Percentiles rank a stretch among this genome's conserved stretches.
These are phyloP conservation scores for Xylota segnis DNA, from an alignment of 2,888 invertebrate genomes.

Conservation along the genomic window DNA sequence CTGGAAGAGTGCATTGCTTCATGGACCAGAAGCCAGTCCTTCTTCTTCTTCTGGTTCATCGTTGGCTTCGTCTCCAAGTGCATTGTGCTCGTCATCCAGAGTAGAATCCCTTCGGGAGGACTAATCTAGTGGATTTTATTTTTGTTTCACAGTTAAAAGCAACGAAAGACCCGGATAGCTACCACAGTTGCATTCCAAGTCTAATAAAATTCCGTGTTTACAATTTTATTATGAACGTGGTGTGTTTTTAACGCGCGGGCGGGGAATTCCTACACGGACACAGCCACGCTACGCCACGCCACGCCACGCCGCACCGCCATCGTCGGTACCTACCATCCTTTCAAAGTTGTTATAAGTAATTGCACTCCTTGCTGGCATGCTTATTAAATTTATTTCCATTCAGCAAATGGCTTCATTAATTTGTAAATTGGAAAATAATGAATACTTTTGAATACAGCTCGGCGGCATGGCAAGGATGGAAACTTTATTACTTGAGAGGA, in stretches of 20 bases:
- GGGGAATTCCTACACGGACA: constrained; percentile 9
- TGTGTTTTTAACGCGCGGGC: constrained; percentile 47
- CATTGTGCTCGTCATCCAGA: constrained; percentile 43
- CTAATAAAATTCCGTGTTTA: constrained; percentile 82
- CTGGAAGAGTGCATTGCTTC: constrained; percentile 63
- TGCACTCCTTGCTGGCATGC: constrained; percentile 45
- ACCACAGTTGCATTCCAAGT: constrained; percentile 33
- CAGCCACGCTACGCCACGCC: too few species aligned
- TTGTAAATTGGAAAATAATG: constrained; percentile 72
- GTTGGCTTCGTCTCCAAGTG: constrained; percentile 4
- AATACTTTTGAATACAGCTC: constrained; percentile 54
- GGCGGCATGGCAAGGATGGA: constrained; percentile 1
- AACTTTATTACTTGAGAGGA: constrained; percentile 39
- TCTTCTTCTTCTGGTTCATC: constrained; percentile 32
- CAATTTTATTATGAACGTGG: constrained; percentile 81
- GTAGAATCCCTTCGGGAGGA: constrained; percentile 63
- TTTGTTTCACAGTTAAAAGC: constrained; percentile 50
- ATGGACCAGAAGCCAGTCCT: constrained; percentile 62
- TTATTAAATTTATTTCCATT: constrained; percentile 74
- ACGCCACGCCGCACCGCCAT: too few species aligned
- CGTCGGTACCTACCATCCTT: constrained; percentile 11
- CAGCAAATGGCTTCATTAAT: constrained; percentile 72
- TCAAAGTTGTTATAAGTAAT: constrained; percentile 73
- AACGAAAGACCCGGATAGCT: constrained; percentile 10
- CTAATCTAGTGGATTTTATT: constrained; percentile 66